Evolutionary conservation across 2,888 invertebrate genomes (phyloP), one percentile per base, ranked within the genome.

Genomic region (Yponomeuta plumbellus): DNA sequence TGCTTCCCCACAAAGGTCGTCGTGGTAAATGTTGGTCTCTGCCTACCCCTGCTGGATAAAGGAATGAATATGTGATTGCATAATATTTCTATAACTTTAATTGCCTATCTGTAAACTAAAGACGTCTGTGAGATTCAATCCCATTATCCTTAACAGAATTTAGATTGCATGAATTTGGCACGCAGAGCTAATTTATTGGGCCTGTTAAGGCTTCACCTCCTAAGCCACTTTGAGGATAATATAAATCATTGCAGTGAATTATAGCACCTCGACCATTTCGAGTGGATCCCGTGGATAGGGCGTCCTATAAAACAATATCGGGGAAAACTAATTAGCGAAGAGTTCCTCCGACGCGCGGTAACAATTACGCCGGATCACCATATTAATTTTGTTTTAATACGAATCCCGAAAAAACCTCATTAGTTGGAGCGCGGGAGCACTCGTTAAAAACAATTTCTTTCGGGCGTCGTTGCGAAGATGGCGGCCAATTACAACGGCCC

Each of bases 371-470:
- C n/a, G 61, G 66, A 65, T 69, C 66, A 67, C 63, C 63, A 63
- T 67, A 68, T 69, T 68, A 69, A 70, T 70, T 68, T 66, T 65
- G 64, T 66, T 64, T 62, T 59, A 68, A 65, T 63, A 67, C 66
- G 64, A 62, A 69, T 67, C 67, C 68, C 66, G 68, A 68, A 64
- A 66, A 66, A 69, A 67, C 67, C 68, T 69, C 70, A 70, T 70
- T 70, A 67, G 8, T 66, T 57, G 65, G 61, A 64, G 67, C 56
- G 67, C 61, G 56, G 67, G 67, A 61, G 80, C 82, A 83, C 83
- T 83, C 81, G 81, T 84, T 82, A 80, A 83, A 83, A 82, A 81
- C 81, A 83, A 81, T 83, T 80, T 78, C 78, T 75, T 71, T 61
- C 70, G 66, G 75, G 71, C 74, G 76, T 76, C 77, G 76, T 81